A percentile compares a stretch with the other conserved stretches of the same genome.
These are phyloP conservation scores for Caiman crocodilus DNA, from an alignment of 2,797 vertebrate genomes.

Conservation along the genomic window DNA sequence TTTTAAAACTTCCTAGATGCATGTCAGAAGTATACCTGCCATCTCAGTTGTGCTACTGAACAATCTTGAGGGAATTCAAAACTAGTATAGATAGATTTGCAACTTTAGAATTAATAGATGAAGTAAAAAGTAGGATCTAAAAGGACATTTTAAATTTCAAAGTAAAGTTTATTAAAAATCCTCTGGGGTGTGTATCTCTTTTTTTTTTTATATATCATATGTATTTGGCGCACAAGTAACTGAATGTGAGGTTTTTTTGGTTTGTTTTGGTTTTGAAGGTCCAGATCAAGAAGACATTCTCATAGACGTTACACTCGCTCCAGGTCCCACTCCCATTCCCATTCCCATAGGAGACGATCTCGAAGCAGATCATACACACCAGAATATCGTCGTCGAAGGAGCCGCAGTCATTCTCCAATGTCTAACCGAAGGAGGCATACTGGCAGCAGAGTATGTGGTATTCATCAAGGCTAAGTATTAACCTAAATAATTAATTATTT, in stretches of 20 bases:
- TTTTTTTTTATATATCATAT: background rate
- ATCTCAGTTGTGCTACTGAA: accelerated
- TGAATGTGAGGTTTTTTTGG: slow-evolving; percentile 46
- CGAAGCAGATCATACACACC: slow-evolving; percentile 91
- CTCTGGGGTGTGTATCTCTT: background rate
- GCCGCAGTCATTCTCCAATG: slow-evolving; percentile 92
- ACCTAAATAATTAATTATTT: background rate
- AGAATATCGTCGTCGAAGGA: slow-evolving; percentile 89
- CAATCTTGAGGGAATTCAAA: background rate
- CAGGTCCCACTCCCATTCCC: slow-evolving; percentile 87
- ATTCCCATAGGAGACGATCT: slow-evolving; percentile 89
- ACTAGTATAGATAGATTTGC: background rate
- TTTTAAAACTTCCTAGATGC: background rate
- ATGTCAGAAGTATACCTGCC: background rate
- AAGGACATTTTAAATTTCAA: background rate
- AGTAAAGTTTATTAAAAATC: background rate
- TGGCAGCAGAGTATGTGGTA: slow-evolving; percentile 89
- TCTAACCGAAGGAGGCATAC: slow-evolving; percentile 89
- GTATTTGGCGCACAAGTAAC: background rate
- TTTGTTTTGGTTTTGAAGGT: slow-evolving; percentile 79
- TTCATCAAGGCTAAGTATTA: slow-evolving; percentile 42
- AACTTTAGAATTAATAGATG: background rate
- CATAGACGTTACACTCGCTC: slow-evolving; percentile 88
- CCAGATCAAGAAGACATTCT: slow-evolving; percentile 89
- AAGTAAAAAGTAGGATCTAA: background rate